A percentile compares a stretch with the other conserved stretches of the same genome.
phyloP scores from a whole-genome alignment of 2,113 vertebrate species.

The Notothenia rossii region DNA sequence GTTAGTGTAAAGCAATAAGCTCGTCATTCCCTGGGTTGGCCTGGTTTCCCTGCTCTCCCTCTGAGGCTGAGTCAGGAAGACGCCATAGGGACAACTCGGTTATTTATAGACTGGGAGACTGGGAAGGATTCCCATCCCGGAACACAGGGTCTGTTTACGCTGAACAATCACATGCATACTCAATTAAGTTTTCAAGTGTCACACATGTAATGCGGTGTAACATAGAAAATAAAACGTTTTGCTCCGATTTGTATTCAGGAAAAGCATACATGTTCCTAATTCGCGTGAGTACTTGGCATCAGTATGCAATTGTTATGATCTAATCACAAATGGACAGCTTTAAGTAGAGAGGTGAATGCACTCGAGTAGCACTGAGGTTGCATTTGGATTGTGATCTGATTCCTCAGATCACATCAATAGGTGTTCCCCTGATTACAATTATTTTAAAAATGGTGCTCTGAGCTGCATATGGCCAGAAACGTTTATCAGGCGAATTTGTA shows the following conservation, averaged over 20 bases:
- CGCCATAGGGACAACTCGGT: conserved; percentile 36
- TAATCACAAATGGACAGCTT: no score
- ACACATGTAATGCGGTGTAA: no score
- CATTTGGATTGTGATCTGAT: no score
- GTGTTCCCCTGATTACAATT: no score
- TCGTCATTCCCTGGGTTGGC: neutral
- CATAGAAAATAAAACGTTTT: neutral
- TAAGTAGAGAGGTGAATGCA: no score
- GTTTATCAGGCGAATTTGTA: no score
- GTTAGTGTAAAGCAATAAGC: conserved; percentile 17
- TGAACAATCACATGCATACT: neutral
- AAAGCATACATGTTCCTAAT: neutral
- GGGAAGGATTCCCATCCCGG: conserved; percentile 38
- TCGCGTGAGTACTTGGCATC: no score
- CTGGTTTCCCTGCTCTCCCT: neutral
- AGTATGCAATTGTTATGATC: no score
- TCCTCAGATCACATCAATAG: no score
- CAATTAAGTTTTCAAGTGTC: neutral
- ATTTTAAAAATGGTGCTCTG: no score
- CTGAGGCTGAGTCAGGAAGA: conserved; percentile 26
- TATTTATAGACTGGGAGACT: conserved; percentile 70
- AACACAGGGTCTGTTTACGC: conserved; percentile 54
- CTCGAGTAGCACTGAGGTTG: no score
- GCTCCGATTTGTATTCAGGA: neutral
- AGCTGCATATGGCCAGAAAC: no score